Conservation (phyloP, 2,888 invertebrate genomes). For the Cheilosia soror region DNA sequence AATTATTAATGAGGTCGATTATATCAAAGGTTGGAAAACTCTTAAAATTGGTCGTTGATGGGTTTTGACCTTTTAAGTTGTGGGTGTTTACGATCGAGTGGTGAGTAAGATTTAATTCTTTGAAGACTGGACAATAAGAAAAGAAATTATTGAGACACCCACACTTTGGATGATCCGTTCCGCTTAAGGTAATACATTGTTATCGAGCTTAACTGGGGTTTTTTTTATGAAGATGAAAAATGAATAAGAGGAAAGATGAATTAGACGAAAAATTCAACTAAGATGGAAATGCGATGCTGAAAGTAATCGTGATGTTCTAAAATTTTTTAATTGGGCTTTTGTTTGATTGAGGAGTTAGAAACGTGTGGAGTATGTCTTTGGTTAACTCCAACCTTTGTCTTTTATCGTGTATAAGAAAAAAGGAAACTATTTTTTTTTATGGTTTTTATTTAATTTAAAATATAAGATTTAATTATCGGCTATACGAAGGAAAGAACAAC, state of each 20-base stretch:
- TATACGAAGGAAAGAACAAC: too few relatives aligned
- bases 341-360: too few relatives aligned
- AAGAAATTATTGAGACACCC: background rate
- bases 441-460: too few relatives aligned
- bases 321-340: too few relatives aligned
- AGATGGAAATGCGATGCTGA: too few relatives aligned
- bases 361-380: too few relatives aligned
- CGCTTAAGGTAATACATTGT: conserved; percentile 12
- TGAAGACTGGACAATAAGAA: background rate
- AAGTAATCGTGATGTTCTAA: too few relatives aligned
- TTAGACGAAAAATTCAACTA: too few relatives aligned
- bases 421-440: too few relatives aligned
- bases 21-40: background rate
- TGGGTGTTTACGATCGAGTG: conserved; percentile 9
- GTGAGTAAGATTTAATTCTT: conserved; percentile 3
- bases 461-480: too few relatives aligned
- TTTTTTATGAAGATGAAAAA: background rate
- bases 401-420: too few relatives aligned
- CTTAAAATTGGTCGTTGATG: background rate
- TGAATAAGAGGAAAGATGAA: background rate
- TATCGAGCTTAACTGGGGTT: background rate
- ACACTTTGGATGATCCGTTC: conserved; percentile 1
- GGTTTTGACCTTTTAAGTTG: conserved; percentile 15
- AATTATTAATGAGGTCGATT: conserved; percentile 44
- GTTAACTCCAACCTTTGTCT: too few relatives aligned